These are phyloP conservation scores for Heteropelma amictum DNA, from an alignment of 2,888 invertebrate species.

Conservation along the genomic window DNA sequence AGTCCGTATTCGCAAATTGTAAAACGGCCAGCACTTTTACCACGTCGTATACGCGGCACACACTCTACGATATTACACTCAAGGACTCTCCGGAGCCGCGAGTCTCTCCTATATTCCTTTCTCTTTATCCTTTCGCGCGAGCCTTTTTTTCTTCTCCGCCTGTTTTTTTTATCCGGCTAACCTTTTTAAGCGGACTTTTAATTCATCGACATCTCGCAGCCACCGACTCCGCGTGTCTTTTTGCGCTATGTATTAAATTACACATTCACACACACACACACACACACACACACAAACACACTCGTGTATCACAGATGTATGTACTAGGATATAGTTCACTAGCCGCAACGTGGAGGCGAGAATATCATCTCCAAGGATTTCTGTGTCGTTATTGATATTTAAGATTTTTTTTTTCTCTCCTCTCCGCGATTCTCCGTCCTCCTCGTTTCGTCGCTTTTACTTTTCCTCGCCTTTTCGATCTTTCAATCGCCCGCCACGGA, in stretches of 20 bases:
- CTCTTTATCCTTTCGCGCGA: constrained; percentile 76
- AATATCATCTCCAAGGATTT: neutral
- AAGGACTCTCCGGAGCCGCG: constrained; percentile 72
- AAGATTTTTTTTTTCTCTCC: neutral
- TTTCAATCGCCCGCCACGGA: too few relatives aligned
- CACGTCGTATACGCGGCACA: neutral
- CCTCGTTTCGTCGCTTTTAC: too few relatives aligned
- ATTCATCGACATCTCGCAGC: constrained; percentile 63
- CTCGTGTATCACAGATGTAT: neutral
- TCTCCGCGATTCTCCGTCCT: neutral
- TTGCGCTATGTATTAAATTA: neutral
- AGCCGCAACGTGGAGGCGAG: neutral
- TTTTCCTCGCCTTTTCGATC: too few relatives aligned
- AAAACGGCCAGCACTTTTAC: neutral
- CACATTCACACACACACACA: neutral
- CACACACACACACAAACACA: neutral
- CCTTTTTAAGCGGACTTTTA: constrained; percentile 74
- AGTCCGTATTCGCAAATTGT: neutral
- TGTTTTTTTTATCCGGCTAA: constrained; percentile 74
- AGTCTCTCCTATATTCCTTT: constrained; percentile 77
- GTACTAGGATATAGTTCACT: neutral
- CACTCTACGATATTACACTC: constrained; percentile 63
- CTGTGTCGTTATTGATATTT: neutral
- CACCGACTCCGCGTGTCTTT: constrained; percentile 16
- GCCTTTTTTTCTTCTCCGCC: constrained; percentile 75